Conservation (phyloP, 2,113 vertebrate genomes). For the Channa maculata region DNA sequence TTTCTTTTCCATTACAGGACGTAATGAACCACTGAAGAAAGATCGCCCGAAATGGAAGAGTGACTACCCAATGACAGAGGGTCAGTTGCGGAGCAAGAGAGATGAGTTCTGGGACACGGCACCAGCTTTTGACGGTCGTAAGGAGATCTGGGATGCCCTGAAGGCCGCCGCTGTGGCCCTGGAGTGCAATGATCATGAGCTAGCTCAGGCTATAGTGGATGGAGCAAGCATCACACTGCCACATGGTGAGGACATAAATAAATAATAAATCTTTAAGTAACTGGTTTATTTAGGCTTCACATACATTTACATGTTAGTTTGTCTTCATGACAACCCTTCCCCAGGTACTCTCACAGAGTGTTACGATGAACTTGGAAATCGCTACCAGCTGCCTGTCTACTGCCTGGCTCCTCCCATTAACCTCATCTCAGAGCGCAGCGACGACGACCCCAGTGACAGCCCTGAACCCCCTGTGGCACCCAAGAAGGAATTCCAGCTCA, state of each 20-base stretch:
- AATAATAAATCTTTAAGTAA: no score
- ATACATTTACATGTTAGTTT: neutral
- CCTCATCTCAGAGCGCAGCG: conserved; percentile 92
- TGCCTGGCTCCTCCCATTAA: conserved; percentile 95
- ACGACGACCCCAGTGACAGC: conserved; percentile 89
- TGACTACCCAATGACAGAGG: conserved; percentile 98
- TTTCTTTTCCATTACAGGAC: conserved; percentile 75
- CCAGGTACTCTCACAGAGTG: conserved; percentile 95
- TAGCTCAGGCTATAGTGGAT: conserved; percentile 97
- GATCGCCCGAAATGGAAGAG: conserved; percentile 98
- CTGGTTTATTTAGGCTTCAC: no score
- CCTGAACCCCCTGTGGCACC: conserved; percentile 82
- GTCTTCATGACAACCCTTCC: neutral
- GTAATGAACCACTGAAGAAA: conserved; percentile 96
- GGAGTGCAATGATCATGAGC: conserved; percentile 93
- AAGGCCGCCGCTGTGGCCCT: conserved; percentile 94
- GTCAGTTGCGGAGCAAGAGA: conserved; percentile 96
- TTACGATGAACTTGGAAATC: conserved; percentile 96
- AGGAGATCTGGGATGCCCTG: conserved; percentile 99
- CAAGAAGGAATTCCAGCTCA: conserved; percentile 94
- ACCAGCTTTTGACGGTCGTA: conserved; percentile 96
- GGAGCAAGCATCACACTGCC: conserved; percentile 98
- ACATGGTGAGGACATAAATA: conserved; percentile 86
- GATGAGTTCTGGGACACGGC: conserved; percentile 99
- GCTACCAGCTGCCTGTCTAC: conserved; percentile 97